Conservation (phyloP, 2,797 vertebrate species). For the Brotula barbata region DNA sequence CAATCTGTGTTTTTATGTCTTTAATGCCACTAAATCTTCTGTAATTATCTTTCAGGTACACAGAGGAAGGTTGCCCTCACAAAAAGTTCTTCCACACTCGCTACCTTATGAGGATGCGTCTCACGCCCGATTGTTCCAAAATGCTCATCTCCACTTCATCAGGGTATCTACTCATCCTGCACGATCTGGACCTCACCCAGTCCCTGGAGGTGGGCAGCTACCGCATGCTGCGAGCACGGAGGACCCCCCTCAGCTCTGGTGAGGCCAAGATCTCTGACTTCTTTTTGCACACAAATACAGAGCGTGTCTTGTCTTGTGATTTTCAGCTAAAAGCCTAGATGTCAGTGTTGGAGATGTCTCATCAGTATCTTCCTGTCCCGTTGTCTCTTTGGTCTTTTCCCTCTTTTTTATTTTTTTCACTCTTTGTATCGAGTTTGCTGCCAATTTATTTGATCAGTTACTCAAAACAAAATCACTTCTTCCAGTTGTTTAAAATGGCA, state of each 20-base stretch:
- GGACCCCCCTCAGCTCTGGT: constrained; percentile 91
- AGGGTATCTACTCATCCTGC: constrained; percentile 96
- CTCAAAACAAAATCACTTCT: no score
- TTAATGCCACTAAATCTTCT: background rate
- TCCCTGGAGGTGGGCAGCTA: constrained; percentile 97
- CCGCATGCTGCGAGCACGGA: constrained; percentile 91
- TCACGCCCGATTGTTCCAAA: constrained; percentile 98
- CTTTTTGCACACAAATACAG: no score
- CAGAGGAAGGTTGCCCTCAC: constrained; percentile 98
- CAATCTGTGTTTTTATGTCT: no score
- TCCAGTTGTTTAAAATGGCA: no score
- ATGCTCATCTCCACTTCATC: constrained; percentile 99
- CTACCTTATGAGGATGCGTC: constrained; percentile 97
- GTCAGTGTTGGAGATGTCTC: no score
- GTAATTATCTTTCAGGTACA: constrained; percentile 80
- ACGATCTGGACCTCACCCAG: constrained; percentile 97
- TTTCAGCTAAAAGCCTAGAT: no score
- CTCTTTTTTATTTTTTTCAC: no score
- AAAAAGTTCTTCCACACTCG: constrained; percentile 99
- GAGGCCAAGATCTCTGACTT: constrained; percentile 79
- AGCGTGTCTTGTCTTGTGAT: no score
- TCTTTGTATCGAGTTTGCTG: no score
- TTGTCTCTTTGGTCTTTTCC: no score
- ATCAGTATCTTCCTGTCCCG: no score
- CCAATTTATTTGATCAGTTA: no score